Conservation (phyloP, 2,888 invertebrate species). For the Pristionchus mayeri region DNA sequence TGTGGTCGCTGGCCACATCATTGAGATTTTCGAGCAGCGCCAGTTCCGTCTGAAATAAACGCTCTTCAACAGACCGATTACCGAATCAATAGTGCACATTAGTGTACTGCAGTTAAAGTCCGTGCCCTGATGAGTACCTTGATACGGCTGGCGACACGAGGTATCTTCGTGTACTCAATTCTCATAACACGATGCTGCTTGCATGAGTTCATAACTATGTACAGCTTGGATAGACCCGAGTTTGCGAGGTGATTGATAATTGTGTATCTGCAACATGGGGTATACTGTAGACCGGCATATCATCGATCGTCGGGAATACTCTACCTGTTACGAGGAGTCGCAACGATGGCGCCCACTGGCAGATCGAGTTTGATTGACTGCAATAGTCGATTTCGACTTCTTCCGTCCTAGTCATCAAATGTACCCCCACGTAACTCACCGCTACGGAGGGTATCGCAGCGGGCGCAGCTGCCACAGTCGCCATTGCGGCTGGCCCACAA, state of each 20-base stretch:
- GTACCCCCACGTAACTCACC: too few species aligned
- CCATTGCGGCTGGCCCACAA: too few species aligned
- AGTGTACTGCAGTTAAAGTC: too few species aligned
- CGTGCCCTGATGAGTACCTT: too few species aligned
- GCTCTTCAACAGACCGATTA: too few species aligned
- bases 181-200: not conserved
- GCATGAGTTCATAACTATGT: not conserved
- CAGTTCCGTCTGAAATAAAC: slow-evolving; percentile 3
- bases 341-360: not conserved
- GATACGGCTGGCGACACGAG: too few species aligned
- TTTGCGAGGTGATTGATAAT: not conserved
- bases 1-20: not conserved
- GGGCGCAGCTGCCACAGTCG: too few species aligned
- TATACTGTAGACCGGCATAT: not conserved
- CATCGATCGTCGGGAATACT: not conserved
- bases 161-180: not conserved
- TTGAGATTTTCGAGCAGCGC: not conserved
- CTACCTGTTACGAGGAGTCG: not conserved
- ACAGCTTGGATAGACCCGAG: not conserved
- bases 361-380: slow-evolving; percentile 6
- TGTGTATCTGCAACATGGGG: slow-evolving; percentile 13
- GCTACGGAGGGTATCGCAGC: too few species aligned
- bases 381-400: too few species aligned
- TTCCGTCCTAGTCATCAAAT: too few species aligned
- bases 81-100: not conserved